phyloP scores from a whole-genome alignment of 2,797 vertebrate species.

The Coccyzus lansbergi region DNA sequence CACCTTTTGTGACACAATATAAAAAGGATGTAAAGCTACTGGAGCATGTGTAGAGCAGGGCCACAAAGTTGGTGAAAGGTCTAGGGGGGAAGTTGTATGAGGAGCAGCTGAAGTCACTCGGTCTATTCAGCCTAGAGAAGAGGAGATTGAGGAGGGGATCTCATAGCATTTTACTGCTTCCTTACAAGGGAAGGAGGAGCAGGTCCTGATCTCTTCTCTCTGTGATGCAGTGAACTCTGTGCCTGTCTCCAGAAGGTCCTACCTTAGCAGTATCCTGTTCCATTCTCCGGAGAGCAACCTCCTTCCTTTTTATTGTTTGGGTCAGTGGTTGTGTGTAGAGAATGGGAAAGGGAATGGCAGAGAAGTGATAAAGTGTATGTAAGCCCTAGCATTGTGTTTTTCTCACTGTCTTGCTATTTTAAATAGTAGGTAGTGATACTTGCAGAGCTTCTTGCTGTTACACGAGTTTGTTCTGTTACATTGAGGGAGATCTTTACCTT shows the following conservation, averaged over 20 bases:
- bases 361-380: not conserved
- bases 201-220: no score
- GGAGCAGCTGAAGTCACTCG: no score
- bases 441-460: conserved; percentile 27
- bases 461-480: not conserved
- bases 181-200: no score
- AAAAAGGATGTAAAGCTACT: no score
- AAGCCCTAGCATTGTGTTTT: not conserved
- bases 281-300: not conserved
- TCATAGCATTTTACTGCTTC: no score
- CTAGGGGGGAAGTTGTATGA: no score
- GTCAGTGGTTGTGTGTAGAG: not conserved
- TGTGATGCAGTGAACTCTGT: no score
- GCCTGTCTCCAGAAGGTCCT: not conserved
- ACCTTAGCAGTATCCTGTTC: not conserved
- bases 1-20: no score
- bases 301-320: not conserved
- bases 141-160: no score
- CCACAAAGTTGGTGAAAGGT: no score
- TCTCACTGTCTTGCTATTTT: not conserved
- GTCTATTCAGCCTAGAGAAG: no score
- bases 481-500: conserved; percentile 5
- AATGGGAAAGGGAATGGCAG: not conserved
- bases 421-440: conserved; percentile 5
- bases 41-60: no score